Base-by-base conservation (phyloP, 2,797 vertebrate genomes). In the Saxicola maurus region DNA sequence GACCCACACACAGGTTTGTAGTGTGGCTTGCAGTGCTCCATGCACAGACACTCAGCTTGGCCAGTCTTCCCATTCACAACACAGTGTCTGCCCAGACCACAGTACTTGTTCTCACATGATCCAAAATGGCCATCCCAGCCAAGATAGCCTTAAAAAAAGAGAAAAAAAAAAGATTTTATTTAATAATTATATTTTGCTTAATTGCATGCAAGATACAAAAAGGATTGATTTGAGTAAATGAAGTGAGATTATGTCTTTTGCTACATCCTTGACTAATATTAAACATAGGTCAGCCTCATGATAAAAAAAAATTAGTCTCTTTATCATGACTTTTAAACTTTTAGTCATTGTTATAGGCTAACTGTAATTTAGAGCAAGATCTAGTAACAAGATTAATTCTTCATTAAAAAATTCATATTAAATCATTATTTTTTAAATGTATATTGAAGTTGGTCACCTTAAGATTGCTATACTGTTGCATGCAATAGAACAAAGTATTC, bases 1-100 rank as follows among this genome's bases (percentile, higher is more conserved):
- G 99, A 99, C 4, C 98, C 99, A 2, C 99, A 99, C 55, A 99
- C 99, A 0, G 99, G 99, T 82, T 99, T 99, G 89, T 98, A 99
- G 92, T 99, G 99, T 0, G 96, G 98, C 57, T 98, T 99, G 92
- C 99, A 99, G 81, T 49, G 96, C 28, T 98, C 98, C 98, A 99
- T 96, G 94, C 99, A 99, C 21, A 91, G 83, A n/a, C 99, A 99
- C 72, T 98, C 98, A 0, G 98, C 98, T 87, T 97, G 98, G 24
- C 97, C 97, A 0, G 96, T 98, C 91, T 97, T 97, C 87, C 94
- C 96, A 90, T 97, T 96, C 91, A 98, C 91, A 65, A 98, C 92
- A 5, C 99, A 99, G 90, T 98, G 99, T 69, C 98, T 98, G 23
- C 99, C 99, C 96, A 99, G 94, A 57, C 99, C 99, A 31, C 99